Conservation (phyloP, 2,113 vertebrate species). For the Rattus rattus region DNA sequence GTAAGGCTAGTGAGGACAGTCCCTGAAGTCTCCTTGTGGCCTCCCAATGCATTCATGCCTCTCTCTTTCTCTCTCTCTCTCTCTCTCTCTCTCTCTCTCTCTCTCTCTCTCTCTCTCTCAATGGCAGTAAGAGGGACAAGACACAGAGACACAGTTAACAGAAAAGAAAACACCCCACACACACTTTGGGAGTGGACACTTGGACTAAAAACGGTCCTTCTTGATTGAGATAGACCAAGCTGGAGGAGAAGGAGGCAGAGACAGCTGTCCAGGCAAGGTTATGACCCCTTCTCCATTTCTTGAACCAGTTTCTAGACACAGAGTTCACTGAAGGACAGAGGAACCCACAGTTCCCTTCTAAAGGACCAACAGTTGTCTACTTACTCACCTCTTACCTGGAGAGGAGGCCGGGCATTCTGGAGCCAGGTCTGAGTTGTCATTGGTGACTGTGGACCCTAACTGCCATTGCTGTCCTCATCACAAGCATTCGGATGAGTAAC, state of each 20-base stretch:
- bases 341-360: too few species aligned
- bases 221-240: rapidly evolving
- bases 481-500: rapidly evolving
- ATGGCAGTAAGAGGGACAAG: background rate
- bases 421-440: background rate
- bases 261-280: rapidly evolving
- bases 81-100: background rate
- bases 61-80: background rate
- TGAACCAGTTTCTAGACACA: background rate
- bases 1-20: too few species aligned
- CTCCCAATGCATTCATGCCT: background rate
- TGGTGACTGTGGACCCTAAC: background rate
- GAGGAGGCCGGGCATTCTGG: background rate
- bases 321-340: background rate
- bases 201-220: background rate
- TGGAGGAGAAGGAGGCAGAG: too few species aligned
- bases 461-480: rapidly evolving
- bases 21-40: background rate
- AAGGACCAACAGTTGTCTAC: background rate
- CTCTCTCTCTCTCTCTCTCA: background rate
- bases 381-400: too few species aligned
- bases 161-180: background rate
- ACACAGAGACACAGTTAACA: background rate
- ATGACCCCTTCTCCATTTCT: rapidly evolving
- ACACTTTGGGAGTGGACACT: background rate